Evolutionary conservation across 2,113 vertebrate genomes (phyloP).

Genomic region (Varanus salvator): DNA sequence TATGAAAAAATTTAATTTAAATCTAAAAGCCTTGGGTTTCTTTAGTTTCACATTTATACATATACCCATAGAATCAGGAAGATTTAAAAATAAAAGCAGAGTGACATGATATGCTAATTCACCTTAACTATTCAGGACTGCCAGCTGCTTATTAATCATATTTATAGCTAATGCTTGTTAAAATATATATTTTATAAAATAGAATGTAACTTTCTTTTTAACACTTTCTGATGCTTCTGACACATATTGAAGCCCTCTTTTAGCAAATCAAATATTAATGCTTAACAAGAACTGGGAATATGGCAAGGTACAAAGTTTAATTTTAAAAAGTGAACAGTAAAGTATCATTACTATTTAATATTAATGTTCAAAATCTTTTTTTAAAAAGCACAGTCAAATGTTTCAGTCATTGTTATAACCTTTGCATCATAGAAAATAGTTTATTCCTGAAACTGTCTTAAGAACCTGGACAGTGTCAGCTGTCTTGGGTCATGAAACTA

Average conservation of each 20-base stretch:
- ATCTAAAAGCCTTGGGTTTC: neutral
- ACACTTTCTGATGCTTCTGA: slow-evolving; percentile 51
- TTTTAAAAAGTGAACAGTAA: slow-evolving; percentile 67
- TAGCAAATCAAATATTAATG: slow-evolving; percentile 74
- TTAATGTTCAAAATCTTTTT: slow-evolving; percentile 69
- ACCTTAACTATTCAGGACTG: neutral
- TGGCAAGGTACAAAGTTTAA: slow-evolving; percentile 60
- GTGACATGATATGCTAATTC: neutral
- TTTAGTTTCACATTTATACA: neutral
- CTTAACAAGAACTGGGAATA: slow-evolving; percentile 66
- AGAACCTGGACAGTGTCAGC: neutral
- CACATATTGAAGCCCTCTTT: slow-evolving; percentile 43
- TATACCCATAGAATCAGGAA: neutral
- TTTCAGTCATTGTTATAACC: slow-evolving; percentile 36
- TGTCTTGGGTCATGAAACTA: too few species aligned
- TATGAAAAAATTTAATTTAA: neutral
- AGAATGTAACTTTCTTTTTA: slow-evolving; percentile 52
- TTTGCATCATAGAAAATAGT: slow-evolving; percentile 7
- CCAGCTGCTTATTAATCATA: slow-evolving; percentile 26
- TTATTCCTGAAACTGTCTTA: slow-evolving; percentile 3
- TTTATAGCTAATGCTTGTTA: slow-evolving; percentile 51
- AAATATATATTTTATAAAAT: slow-evolving; percentile 54
- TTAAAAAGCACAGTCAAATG: slow-evolving; percentile 49
- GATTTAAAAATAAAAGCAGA: neutral
- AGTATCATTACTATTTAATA: slow-evolving; percentile 71